These are phyloP conservation scores for Potamarius usumacintae DNA, from an alignment of 2,113 vertebrate genomes.

Conservation along the genomic window DNA sequence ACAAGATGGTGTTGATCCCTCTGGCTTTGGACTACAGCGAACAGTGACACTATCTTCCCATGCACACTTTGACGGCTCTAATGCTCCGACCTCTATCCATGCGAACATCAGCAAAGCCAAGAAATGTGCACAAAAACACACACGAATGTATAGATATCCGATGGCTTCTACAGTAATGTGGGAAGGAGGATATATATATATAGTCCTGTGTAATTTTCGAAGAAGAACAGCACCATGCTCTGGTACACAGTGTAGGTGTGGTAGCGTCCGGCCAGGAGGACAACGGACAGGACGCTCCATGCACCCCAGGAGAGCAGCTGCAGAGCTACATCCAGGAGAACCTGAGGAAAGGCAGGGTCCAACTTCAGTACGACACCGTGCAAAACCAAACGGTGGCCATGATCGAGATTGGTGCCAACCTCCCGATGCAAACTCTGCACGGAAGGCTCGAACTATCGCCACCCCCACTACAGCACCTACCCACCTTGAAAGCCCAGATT, in stretches of 20 bases:
- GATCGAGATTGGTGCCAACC: constrained; percentile 91
- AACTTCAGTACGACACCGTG: constrained; percentile 88
- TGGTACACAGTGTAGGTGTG: too few relatives aligned
- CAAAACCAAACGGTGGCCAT: constrained; percentile 95
- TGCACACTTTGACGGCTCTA: constrained; percentile 65
- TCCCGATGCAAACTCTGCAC: constrained; percentile 83
- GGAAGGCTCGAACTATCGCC: too few relatives aligned
- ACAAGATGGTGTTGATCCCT: constrained; percentile 28
- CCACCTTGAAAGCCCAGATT: too few relatives aligned
- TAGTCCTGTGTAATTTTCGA: too few relatives aligned
- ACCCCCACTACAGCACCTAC: too few relatives aligned
- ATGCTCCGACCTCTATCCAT: constrained; percentile 38
- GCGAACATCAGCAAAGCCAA: constrained; percentile 32
- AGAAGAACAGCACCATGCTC: too few relatives aligned
- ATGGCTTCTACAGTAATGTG: too few relatives aligned
- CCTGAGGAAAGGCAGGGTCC: constrained; percentile 90
- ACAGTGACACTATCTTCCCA: constrained; percentile 65
- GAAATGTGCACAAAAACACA: constrained; percentile 10
- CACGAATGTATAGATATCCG: constrained; percentile 20
- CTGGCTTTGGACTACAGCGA: constrained; percentile 28
- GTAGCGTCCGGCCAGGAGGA: too few relatives aligned
- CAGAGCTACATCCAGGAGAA: constrained; percentile 96
- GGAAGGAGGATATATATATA: too few relatives aligned
- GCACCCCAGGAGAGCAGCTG: constrained; percentile 70
- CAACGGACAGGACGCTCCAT: too few relatives aligned